phyloP scores from a whole-genome alignment of 1,140 invertebrate species.

The Drosophila pruinosa region DNA sequence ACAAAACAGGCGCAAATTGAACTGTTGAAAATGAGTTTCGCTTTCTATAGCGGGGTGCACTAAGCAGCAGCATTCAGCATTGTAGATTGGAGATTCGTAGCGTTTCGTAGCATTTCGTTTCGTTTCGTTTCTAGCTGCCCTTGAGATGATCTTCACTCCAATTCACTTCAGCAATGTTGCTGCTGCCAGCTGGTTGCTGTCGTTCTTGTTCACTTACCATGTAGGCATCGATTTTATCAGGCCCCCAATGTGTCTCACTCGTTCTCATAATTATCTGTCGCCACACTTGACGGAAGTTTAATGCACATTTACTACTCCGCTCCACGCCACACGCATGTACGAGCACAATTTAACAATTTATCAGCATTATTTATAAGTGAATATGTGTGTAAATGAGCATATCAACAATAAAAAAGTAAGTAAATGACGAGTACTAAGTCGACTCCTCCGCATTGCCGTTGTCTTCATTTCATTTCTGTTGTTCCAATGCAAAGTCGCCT shows the following conservation, averaged over 20 bases:
- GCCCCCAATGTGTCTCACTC: constrained; percentile 5
- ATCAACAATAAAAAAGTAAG: constrained; percentile 5
- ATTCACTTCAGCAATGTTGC: neutral
- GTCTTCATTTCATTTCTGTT: neutral
- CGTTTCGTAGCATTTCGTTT: neutral
- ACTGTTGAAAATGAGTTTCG: constrained; percentile 43
- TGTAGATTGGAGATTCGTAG: too few species aligned
- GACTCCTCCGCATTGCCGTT: neutral
- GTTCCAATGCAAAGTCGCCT: neutral
- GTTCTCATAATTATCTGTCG: constrained; percentile 44
- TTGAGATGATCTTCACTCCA: constrained; percentile 27
- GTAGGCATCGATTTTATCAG: constrained; percentile 18
- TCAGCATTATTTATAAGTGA: constrained; percentile 34
- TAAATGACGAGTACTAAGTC: constrained; percentile 1
- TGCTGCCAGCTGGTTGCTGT: neutral
- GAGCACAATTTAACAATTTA: constrained; percentile 54
- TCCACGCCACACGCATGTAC: neutral
- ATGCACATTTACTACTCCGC: constrained; percentile 27
- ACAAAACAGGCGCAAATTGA: constrained; percentile 40
- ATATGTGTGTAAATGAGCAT: neutral
- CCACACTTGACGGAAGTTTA: constrained; percentile 65
- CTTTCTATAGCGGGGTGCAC: constrained; percentile 15
- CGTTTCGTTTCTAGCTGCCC: constrained; percentile 21
- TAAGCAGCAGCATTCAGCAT: constrained; percentile 6
- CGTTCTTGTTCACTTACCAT: neutral